Percentiles rank a stretch among this genome's conserved stretches.
phyloP scores from a whole-genome alignment of 2,113 vertebrate species.

The Cepphus grylle region DNA sequence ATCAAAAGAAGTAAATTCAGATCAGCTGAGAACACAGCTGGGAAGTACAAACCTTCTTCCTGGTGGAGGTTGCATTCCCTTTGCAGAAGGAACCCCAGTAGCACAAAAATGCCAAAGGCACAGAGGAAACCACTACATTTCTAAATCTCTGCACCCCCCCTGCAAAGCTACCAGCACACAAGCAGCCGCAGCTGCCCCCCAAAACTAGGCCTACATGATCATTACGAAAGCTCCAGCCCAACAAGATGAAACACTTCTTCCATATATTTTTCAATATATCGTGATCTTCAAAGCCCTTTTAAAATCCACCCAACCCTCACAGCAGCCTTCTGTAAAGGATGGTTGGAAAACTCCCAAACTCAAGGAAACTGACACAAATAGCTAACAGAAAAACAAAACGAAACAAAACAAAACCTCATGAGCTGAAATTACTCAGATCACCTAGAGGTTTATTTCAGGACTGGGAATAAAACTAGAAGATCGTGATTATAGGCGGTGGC shows the following conservation, averaged over 20 bases:
- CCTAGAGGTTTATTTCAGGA: background rate
- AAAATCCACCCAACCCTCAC: background rate
- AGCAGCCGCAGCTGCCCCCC: background rate
- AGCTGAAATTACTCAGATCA: background rate
- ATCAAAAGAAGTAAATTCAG: background rate
- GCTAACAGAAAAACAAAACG: background rate
- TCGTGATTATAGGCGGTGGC: too few relatives aligned
- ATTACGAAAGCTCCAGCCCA: background rate
- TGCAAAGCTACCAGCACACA: background rate
- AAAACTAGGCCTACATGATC: rapidly evolving
- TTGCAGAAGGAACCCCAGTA: background rate
- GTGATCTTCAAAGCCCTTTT: background rate
- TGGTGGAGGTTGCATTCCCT: background rate
- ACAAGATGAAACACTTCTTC: background rate
- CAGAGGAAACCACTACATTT: background rate
- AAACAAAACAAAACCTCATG: background rate
- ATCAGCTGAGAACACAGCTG: rapidly evolving
- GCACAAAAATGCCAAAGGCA: background rate
- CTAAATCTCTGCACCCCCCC: background rate
- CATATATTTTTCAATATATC: background rate
- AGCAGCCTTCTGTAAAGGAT: background rate
- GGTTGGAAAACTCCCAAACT: background rate
- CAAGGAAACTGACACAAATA: background rate
- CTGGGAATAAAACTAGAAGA: background rate
- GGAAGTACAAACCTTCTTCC: background rate